Percentiles rank a stretch among this genome's conserved stretches.
Conservation (phyloP, 2,797 vertebrate species). For the Euphonia xanthogaster region DNA sequence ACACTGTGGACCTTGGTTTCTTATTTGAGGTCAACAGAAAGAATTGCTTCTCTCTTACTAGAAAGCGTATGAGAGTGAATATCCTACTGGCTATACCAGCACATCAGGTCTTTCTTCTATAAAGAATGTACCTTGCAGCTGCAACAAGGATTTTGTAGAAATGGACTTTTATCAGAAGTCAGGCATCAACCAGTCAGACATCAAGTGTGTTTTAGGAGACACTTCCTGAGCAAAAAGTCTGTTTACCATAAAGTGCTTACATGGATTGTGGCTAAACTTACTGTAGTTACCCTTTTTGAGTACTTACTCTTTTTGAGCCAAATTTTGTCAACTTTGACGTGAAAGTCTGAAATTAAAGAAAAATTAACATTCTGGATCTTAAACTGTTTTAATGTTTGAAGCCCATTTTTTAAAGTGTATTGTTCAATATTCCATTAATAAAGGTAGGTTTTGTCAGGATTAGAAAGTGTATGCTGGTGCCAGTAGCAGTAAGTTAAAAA, state of each 20-base stretch:
- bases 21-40: not conserved
- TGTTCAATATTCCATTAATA: not conserved
- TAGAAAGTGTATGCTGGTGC: not conserved
- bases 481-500: not conserved
- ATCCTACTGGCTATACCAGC: not conserved
- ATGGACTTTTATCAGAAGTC: not conserved
- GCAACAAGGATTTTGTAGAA: not conserved
- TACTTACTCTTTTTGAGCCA: not conserved
- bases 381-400: not conserved
- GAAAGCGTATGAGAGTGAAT: not conserved
- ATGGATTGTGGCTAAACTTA: not conserved
- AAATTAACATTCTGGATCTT: not conserved
- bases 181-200: not conserved
- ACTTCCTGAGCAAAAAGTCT: not conserved
- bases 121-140: not conserved
- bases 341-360: not conserved
- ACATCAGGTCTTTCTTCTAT: not conserved
- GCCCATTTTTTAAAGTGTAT: not conserved
- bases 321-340: not conserved
- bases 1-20: not conserved
- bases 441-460: not conserved
- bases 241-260: not conserved
- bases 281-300: not conserved
- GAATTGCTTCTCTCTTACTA: not conserved
- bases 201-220: not conserved